Conservation (phyloP, 2,888 invertebrate genomes). For the Laspeyria flexula region DNA sequence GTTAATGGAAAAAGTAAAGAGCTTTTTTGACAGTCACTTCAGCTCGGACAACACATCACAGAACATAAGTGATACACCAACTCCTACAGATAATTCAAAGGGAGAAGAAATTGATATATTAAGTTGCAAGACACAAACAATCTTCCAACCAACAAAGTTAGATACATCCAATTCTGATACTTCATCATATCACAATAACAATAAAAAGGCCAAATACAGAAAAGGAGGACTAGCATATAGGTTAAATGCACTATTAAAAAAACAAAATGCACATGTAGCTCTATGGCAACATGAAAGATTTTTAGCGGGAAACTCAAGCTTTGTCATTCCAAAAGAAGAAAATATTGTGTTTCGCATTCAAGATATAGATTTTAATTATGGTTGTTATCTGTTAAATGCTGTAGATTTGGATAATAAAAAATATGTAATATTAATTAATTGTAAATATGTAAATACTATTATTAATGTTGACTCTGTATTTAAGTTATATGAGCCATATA, state of each 20-base stretch:
- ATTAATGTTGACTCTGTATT: constrained; percentile 54
- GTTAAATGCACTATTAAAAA: constrained; percentile 72
- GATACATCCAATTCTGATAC: constrained; percentile 27
- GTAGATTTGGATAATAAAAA: constrained; percentile 52
- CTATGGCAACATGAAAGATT: constrained; percentile 86
- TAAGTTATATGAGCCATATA: constrained; percentile 71
- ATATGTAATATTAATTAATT: constrained; percentile 66
- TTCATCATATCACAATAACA: constrained; percentile 34
- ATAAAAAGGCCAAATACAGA: constrained; percentile 71
- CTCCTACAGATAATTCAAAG: constrained; percentile 58
- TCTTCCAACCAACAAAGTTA: constrained; percentile 30
- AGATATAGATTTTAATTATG: constrained; percentile 64
- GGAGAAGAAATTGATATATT: constrained; percentile 67
- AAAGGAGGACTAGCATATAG: constrained; percentile 78
- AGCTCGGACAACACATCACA: constrained; percentile 65
- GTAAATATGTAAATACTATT: constrained; percentile 52
- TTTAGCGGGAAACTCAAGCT: constrained; percentile 74
- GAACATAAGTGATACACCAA: constrained; percentile 64
- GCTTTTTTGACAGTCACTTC: constrained; percentile 70
- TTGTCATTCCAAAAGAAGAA: constrained; percentile 69
- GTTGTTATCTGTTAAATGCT: constrained; percentile 61
- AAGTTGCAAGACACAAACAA: constrained; percentile 51
- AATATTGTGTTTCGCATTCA: constrained; percentile 58
- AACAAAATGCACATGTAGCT: constrained; percentile 73
- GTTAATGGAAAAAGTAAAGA: constrained; percentile 60